Conservation (phyloP, 2,888 invertebrate genomes). For the Orthonevra nobilis region DNA sequence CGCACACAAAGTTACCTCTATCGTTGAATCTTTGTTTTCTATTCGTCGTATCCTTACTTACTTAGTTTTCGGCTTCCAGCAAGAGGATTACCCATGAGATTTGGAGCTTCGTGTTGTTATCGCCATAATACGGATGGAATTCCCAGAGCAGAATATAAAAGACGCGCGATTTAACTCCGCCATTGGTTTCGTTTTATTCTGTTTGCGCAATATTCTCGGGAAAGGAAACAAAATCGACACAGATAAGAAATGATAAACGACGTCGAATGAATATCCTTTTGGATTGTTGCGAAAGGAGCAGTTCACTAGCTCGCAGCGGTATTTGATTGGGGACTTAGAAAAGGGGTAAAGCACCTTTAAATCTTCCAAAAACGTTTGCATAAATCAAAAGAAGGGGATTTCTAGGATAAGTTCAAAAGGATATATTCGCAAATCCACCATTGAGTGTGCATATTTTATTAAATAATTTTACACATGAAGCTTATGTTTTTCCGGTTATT, state of each 20-base stretch:
- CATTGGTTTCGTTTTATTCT: slow-evolving; percentile 3
- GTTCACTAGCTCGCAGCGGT: too few relatives aligned
- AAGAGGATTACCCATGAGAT: slow-evolving; percentile 44
- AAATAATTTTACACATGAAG: neutral
- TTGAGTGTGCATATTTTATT: neutral
- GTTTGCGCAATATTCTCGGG: neutral
- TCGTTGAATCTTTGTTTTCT: too few relatives aligned
- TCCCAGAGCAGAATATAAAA: slow-evolving; percentile 5
- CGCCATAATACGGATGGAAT: slow-evolving; percentile 2
- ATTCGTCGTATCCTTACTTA: slow-evolving; percentile 8
- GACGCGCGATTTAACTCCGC: neutral
- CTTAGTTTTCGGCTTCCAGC: slow-evolving; percentile 3
- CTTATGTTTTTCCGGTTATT: neutral
- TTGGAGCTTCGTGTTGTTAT: slow-evolving; percentile 36
- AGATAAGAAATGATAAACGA: slow-evolving; percentile 56
- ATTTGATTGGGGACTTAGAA: slow-evolving; percentile 17
- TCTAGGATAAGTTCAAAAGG: neutral
- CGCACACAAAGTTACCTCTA: slow-evolving; percentile 32
- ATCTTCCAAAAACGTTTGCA: neutral
- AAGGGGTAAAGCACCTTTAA: neutral
- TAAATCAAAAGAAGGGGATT: slow-evolving; percentile 19
- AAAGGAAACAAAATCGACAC: slow-evolving; percentile 30
- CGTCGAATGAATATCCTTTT: slow-evolving; percentile 23
- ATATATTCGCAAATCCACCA: neutral
- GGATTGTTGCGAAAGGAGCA: neutral